A percentile compares a stretch with the other conserved stretches of the same genome.
Evolutionary conservation across 1,140 invertebrate genomes (phyloP).

Genomic region (Anadara kagoshimensis): DNA sequence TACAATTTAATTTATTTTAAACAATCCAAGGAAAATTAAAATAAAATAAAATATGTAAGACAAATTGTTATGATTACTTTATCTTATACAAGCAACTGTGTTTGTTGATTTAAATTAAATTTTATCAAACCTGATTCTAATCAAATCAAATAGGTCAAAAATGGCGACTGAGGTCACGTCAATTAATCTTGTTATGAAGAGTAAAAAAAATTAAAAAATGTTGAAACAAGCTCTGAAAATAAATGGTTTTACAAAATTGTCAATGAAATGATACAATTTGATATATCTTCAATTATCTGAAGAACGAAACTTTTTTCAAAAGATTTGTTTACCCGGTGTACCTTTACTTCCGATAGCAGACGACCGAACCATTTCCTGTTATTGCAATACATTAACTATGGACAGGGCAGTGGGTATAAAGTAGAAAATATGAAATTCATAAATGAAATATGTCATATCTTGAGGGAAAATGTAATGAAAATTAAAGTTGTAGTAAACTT

Average conservation of each 20-base stretch:
- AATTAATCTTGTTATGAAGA: too few relatives aligned
- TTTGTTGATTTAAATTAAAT: too few relatives aligned
- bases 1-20: too few relatives aligned
- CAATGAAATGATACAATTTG: background rate
- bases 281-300: background rate
- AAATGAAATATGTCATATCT: background rate
- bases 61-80: too few relatives aligned
- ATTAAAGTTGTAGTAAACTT: slow-evolving; percentile 24
- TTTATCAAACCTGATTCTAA: too few relatives aligned
- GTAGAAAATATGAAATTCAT: slow-evolving; percentile 20
- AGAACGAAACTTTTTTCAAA: background rate
- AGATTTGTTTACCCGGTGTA: background rate
- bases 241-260: background rate
- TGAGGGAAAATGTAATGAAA: slow-evolving; percentile 1
- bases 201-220: background rate
- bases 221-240: background rate
- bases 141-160: too few relatives aligned
- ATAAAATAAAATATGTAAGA: too few relatives aligned
- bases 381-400: slow-evolving; percentile 3
- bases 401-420: slow-evolving; percentile 19
- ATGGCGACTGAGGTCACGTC: too few relatives aligned
- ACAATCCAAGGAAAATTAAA: too few relatives aligned
- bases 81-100: too few relatives aligned
- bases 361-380: slow-evolving; percentile 38
- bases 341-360: slow-evolving; percentile 34